Conservation (phyloP, 2,797 vertebrate species). For the Crypturellus tataupa region DNA sequence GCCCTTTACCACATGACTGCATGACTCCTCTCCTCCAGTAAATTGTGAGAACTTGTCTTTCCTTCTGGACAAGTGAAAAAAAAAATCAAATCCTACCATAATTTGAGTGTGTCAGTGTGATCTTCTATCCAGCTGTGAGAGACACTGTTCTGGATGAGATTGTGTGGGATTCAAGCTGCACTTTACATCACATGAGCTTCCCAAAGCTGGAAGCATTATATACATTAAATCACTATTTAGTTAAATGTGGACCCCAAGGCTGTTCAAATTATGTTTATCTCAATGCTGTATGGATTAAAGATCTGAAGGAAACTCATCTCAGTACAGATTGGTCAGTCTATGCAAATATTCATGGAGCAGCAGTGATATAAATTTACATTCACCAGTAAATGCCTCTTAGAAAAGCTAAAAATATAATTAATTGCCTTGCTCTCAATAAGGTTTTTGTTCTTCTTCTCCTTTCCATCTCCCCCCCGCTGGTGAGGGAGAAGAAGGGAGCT, state of each 20-base stretch:
- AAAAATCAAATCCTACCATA: not conserved
- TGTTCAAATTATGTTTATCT: not conserved
- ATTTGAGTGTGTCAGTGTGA: not conserved
- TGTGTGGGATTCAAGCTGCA: not conserved
- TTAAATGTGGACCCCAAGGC: not conserved
- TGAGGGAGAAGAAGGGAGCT: conserved; percentile 17
- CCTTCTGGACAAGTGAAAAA: not conserved
- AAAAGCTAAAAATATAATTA: conserved; percentile 50
- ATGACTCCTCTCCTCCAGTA: not conserved
- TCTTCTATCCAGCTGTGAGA: rapidly evolving
- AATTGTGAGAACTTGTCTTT: not conserved
- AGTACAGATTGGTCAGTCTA: not conserved
- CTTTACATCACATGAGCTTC: not conserved
- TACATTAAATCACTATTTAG: not conserved
- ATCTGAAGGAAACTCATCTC: not conserved
- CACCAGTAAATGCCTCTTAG: conserved; percentile 33
- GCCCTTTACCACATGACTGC: not conserved
- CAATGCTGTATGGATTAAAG: not conserved
- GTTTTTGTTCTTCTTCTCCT: conserved; percentile 17
- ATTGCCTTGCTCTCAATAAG: not conserved
- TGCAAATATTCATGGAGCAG: conserved; percentile 25
- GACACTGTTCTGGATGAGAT: not conserved
- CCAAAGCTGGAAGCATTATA: not conserved
- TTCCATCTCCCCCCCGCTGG: not conserved
- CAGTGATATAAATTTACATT: not conserved